These are phyloP conservation scores for Cherax destructor DNA, from an alignment of 1,140 invertebrate genomes.

Conservation along the genomic window DNA sequence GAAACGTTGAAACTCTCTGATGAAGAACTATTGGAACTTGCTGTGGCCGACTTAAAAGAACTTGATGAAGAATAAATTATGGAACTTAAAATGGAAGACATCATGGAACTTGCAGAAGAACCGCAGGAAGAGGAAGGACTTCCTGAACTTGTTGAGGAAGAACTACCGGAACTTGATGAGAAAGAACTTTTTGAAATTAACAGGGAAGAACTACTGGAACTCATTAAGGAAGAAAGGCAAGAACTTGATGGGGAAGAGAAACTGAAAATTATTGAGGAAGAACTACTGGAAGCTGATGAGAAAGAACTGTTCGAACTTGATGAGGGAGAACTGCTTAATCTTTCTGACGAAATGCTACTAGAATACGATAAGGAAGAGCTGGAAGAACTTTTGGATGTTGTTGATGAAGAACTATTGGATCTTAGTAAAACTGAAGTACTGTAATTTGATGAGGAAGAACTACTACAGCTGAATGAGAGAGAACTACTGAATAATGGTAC, in stretches of 20 bases:
- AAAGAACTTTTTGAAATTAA: not conserved
- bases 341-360: not conserved
- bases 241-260: not conserved
- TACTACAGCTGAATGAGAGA: no score
- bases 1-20: constrained; percentile 7
- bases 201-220: not conserved
- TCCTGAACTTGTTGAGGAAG: constrained; percentile 6
- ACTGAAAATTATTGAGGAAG: not conserved
- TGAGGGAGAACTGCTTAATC: not conserved
- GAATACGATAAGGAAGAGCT: no score
- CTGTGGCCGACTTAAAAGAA: not conserved
- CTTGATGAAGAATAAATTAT: not conserved
- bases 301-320: constrained; percentile 2
- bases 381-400: no score
- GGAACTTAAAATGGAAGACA: not conserved
- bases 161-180: constrained; percentile 1
- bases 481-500: no score
- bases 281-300: not conserved
- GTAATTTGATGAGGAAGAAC: no score
- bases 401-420: no score
- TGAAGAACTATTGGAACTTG: not conserved
- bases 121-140: not conserved
- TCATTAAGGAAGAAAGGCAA: not conserved
- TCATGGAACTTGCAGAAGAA: not conserved
- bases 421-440: no score